Percentiles rank a stretch among this genome's conserved stretches.
Evolutionary conservation across 1,140 invertebrate species (phyloP).

Genomic region (Belonocnema kinseyi): DNA sequence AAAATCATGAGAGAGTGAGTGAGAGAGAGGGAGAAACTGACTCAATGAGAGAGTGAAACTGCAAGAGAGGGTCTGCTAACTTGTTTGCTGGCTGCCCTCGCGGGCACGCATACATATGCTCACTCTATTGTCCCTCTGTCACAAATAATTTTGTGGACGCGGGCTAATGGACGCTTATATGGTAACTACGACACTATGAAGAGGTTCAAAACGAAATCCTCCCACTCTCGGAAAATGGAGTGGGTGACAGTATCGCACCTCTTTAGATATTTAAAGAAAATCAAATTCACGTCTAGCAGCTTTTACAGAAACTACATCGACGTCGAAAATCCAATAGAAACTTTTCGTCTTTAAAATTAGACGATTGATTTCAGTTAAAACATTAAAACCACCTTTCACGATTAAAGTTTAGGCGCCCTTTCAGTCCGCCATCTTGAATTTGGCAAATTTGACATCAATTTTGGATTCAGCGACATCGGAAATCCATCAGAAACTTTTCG

Average conservation of each 20-base stretch:
- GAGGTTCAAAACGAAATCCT: neutral
- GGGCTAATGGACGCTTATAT: conserved; percentile 55
- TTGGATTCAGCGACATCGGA: too few relatives aligned
- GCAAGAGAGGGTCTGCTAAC: conserved; percentile 54
- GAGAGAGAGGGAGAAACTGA: conserved; percentile 44
- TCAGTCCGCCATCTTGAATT: too few relatives aligned
- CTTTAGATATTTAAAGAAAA: too few relatives aligned
- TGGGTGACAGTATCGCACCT: neutral
- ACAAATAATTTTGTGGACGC: conserved; percentile 63
- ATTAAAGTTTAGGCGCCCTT: too few relatives aligned
- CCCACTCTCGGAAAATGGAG: neutral
- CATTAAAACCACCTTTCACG: too few relatives aligned
- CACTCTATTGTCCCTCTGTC: conserved; percentile 62
- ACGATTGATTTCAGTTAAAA: too few relatives aligned
- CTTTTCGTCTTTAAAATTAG: too few relatives aligned
- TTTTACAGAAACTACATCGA: too few relatives aligned
- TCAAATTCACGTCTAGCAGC: too few relatives aligned
- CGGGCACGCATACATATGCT: conserved; percentile 59
- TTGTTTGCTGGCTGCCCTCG: conserved; percentile 66
- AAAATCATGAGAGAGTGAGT: conserved; percentile 50
- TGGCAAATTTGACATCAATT: too few relatives aligned
- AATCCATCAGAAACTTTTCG: too few relatives aligned
- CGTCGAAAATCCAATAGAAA: too few relatives aligned
- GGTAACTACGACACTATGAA: neutral
- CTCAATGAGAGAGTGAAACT: conserved; percentile 36